A percentile compares a stretch with the other conserved stretches of the same genome.
Evolutionary conservation across 2,888 invertebrate genomes (phyloP).

Genomic region (Biston betularia): DNA sequence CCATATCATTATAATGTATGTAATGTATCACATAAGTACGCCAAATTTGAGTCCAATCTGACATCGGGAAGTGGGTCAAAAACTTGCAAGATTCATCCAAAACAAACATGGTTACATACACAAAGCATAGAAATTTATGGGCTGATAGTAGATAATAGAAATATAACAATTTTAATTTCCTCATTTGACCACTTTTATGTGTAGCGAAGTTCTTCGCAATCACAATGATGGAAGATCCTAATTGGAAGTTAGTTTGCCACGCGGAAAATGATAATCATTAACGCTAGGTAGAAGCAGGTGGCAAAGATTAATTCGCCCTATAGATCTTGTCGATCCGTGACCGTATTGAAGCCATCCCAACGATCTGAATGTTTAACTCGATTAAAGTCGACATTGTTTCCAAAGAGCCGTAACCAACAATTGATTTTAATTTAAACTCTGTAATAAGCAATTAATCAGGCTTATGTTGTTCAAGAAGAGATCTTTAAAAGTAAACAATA

Average conservation of each 20-base stretch:
- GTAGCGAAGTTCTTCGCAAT: neutral
- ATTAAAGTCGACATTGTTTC: slow-evolving; percentile 34
- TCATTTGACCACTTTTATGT: neutral
- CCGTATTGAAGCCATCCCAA: slow-evolving; percentile 12
- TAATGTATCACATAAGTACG: too few relatives aligned
- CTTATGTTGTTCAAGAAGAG: slow-evolving; percentile 47
- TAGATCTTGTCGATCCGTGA: slow-evolving; percentile 15
- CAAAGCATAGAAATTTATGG: too few relatives aligned
- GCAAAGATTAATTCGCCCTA: slow-evolving; percentile 12
- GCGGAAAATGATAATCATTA: slow-evolving; percentile 28
- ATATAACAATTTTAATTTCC: neutral
- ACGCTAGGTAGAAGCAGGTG: neutral
- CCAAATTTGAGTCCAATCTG: too few relatives aligned
- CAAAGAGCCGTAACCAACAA: slow-evolving; percentile 37
- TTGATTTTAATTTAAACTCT: slow-evolving; percentile 43
- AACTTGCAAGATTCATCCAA: too few relatives aligned
- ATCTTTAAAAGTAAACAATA: slow-evolving; percentile 45
- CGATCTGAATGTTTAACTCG: slow-evolving; percentile 18
- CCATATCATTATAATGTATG: too few relatives aligned
- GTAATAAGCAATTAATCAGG: slow-evolving; percentile 44
- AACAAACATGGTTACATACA: too few relatives aligned
- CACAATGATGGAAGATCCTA: neutral
- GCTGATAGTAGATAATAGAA: too few relatives aligned
- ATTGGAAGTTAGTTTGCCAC: neutral
- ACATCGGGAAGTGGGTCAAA: too few relatives aligned